Conservation (phyloP, 2,797 vertebrate species). For the Pangasius krempfi region DNA sequence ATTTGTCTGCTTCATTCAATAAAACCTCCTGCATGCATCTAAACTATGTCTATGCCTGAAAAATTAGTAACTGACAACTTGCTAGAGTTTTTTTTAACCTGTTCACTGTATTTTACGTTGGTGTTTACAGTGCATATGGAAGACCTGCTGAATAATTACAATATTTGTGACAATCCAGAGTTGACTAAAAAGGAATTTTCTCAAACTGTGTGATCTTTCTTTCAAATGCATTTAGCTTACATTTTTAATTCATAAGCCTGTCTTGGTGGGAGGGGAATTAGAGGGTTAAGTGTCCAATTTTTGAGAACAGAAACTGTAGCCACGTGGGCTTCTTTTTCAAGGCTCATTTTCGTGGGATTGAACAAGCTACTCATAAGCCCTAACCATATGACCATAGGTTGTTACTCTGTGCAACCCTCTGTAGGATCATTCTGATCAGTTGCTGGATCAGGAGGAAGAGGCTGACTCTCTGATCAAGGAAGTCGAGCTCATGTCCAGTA, state of each 20-base stretch:
- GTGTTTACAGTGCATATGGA: no score
- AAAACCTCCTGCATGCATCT: not conserved
- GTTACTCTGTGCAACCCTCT: not conserved
- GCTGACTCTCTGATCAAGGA: slow-evolving; percentile 81
- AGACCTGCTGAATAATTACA: no score
- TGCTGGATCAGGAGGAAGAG: slow-evolving; percentile 83
- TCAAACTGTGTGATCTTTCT: no score
- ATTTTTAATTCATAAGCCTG: no score
- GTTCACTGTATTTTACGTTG: no score
- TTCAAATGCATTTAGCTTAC: no score
- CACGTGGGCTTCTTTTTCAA: not conserved
- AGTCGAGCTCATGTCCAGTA: slow-evolving; percentile 75
- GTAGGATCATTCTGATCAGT: slow-evolving; percentile 82
- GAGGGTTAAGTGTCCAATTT: not conserved
- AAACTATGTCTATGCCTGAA: not conserved
- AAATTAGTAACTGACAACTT: not conserved
- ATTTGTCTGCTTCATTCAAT: not conserved
- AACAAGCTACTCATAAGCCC: not conserved
- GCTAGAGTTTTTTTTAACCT: not conserved
- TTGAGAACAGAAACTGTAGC: not conserved
- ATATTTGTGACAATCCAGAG: no score
- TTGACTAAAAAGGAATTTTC: no score
- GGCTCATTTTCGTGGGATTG: not conserved
- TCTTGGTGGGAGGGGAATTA: no score
- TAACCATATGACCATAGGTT: not conserved